Evolutionary conservation across 2,113 vertebrate genomes (phyloP).

Genomic region (Oncorhynchus keta): DNA sequence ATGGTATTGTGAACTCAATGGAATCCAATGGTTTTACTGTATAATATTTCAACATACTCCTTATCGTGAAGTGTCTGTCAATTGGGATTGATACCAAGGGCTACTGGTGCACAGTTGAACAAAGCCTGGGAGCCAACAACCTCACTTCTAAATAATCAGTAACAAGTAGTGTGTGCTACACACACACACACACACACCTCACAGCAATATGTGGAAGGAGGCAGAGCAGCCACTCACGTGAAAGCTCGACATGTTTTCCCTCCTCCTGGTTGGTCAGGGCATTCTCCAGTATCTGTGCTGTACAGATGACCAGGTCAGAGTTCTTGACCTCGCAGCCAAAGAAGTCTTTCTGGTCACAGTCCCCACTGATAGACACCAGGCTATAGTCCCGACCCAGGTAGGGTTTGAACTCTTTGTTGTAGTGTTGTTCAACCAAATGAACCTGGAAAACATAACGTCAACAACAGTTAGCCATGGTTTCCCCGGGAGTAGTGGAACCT

Average conservation of each 20-base stretch:
- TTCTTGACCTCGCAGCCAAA: constrained; percentile 66
- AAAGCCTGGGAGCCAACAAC: too few relatives aligned
- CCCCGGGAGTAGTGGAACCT: too few relatives aligned
- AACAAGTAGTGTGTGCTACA: too few relatives aligned
- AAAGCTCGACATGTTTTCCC: constrained; percentile 77
- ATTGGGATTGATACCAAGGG: too few relatives aligned
- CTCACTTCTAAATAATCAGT: too few relatives aligned
- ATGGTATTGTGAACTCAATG: too few relatives aligned
- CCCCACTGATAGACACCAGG: constrained; percentile 77
- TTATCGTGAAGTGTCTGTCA: too few relatives aligned
- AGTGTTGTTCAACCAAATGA: constrained; percentile 87
- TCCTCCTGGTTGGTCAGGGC: constrained; percentile 77
- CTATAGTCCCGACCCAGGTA: constrained; percentile 60
- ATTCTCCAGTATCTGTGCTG: constrained; percentile 86
- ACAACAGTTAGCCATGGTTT: too few relatives aligned
- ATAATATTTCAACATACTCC: too few relatives aligned
- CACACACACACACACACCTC: too few relatives aligned
- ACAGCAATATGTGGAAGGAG: too few relatives aligned
- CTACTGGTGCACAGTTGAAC: too few relatives aligned
- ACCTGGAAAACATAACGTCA: constrained; percentile 64
- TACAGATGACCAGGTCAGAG: constrained; percentile 85
- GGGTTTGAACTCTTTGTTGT: constrained; percentile 75
- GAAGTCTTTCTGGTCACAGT: constrained; percentile 72
- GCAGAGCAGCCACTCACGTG: constrained; percentile 67
- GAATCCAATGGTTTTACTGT: not conserved